phyloP scores from a whole-genome alignment of 1,140 invertebrate genomes.

The Pogonus chalceus region DNA sequence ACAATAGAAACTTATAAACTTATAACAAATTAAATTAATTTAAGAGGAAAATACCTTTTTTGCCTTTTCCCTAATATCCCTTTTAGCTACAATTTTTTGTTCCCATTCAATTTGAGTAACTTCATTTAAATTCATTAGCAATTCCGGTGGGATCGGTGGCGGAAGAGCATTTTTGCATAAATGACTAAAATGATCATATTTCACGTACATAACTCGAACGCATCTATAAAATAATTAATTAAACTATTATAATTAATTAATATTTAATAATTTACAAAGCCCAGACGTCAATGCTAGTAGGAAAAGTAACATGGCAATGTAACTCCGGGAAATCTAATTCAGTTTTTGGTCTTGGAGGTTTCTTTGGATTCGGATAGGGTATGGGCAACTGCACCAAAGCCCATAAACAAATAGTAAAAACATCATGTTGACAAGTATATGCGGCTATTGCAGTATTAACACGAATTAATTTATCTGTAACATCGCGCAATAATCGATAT shows the following conservation, averaged over 20 bases:
- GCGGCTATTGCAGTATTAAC: constrained; percentile 39
- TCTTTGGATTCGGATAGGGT: constrained; percentile 27
- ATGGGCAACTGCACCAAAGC: constrained; percentile 38
- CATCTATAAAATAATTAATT: too few species aligned
- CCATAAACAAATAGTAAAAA: constrained; percentile 43
- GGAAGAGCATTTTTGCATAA: constrained; percentile 34
- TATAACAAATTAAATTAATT: too few species aligned
- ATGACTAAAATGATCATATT: constrained; percentile 50
- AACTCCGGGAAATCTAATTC: constrained; percentile 47
- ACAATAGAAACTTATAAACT: too few species aligned
- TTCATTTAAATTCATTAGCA: constrained; percentile 13
- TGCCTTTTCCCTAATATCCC: background rate
- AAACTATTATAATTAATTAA: constrained; percentile 37
- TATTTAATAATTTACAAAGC: too few species aligned
- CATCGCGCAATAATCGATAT: constrained; percentile 41
- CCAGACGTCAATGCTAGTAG: constrained; percentile 24
- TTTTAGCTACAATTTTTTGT: background rate
- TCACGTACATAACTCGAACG: constrained; percentile 48
- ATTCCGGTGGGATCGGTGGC: constrained; percentile 22
- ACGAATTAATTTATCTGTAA: constrained; percentile 39
- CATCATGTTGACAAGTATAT: constrained; percentile 35
- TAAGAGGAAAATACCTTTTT: too few species aligned
- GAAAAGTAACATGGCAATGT: constrained; percentile 44
- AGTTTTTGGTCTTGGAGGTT: constrained; percentile 34
- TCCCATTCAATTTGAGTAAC: background rate